Percentiles rank a stretch among this genome's conserved stretches.
Conservation (phyloP, 2,888 invertebrate genomes). For the Apamea sordens region DNA sequence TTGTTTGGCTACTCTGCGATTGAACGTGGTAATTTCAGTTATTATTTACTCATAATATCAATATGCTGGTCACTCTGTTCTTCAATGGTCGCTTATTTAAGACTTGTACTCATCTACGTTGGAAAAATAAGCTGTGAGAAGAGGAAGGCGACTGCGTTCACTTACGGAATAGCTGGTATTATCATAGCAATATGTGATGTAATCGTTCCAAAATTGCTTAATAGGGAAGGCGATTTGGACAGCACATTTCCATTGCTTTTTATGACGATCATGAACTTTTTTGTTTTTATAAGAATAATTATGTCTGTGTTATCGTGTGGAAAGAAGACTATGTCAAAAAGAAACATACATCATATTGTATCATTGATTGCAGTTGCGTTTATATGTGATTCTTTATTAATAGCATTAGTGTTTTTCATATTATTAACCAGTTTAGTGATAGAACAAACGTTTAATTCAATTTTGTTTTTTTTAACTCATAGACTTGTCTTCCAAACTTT, state of each 20-base stretch:
- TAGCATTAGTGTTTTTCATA: not conserved
- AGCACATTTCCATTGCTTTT: not conserved
- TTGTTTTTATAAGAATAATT: slow-evolving; percentile 49
- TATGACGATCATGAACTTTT: slow-evolving; percentile 26
- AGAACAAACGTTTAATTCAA: not conserved
- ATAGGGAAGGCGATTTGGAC: not conserved
- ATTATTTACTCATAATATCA: slow-evolving; percentile 28
- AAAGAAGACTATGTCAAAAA: slow-evolving; percentile 37
- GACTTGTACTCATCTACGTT: slow-evolving; percentile 52
- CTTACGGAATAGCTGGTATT: slow-evolving; percentile 10
- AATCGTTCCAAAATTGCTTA: slow-evolving; percentile 3
- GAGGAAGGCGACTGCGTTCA: slow-evolving; percentile 45
- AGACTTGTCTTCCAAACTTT: slow-evolving; percentile 50
- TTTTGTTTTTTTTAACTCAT: slow-evolving; percentile 25
- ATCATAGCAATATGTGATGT: slow-evolving; percentile 16
- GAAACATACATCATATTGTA: slow-evolving; percentile 44
- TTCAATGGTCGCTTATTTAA: slow-evolving; percentile 49
- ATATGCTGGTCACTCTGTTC: slow-evolving; percentile 59
- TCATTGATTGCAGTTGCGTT: slow-evolving; percentile 55
- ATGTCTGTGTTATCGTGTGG: slow-evolving; percentile 49
- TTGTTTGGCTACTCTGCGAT: rapidly evolving
- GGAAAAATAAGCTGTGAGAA: slow-evolving; percentile 53
- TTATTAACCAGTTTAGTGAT: not conserved
- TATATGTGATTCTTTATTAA: slow-evolving; percentile 48
- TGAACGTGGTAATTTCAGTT: not conserved